These are phyloP conservation scores for Aphrophora alni DNA, from an alignment of 2,888 invertebrate genomes.

Conservation along the genomic window DNA sequence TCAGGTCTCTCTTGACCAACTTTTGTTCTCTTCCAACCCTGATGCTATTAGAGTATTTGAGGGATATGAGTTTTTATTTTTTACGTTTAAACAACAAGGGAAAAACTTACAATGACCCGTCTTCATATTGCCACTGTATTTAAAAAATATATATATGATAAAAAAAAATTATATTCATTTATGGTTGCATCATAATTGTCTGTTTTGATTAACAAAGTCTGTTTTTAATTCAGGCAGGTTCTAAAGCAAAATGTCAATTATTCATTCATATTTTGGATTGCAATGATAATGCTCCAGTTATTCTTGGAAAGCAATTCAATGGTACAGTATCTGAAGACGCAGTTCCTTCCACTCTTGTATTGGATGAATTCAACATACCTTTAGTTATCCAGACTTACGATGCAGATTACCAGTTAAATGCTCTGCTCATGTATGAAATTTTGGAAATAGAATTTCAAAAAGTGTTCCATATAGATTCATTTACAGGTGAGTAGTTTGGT, in stretches of 20 bases:
- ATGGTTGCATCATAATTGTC: too few relatives aligned
- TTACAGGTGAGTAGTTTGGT: conserved; percentile 67
- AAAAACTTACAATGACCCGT: too few relatives aligned
- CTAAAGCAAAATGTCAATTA: conserved; percentile 68
- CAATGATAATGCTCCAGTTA: conserved; percentile 83
- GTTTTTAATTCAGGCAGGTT: conserved; percentile 15
- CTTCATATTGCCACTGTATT: too few relatives aligned
- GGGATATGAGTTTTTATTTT: too few relatives aligned
- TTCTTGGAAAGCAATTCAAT: conserved; percentile 68
- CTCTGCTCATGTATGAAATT: conserved; percentile 83
- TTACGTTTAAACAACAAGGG: too few relatives aligned
- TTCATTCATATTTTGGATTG: conserved; percentile 87
- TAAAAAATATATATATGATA: too few relatives aligned
- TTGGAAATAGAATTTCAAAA: conserved; percentile 77
- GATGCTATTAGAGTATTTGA: too few relatives aligned
- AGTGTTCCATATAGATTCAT: conserved; percentile 84
- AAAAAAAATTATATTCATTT: too few relatives aligned
- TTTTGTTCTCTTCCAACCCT: too few relatives aligned
- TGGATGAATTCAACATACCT: conserved; percentile 71
- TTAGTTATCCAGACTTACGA: conserved; percentile 85
- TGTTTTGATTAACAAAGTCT: too few relatives aligned
- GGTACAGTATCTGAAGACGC: conserved; percentile 79
- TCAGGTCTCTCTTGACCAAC: too few relatives aligned
- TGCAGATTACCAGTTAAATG: conserved; percentile 84
- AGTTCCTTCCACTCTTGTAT: conserved; percentile 73